A percentile compares a stretch with the other conserved stretches of the same genome.
phyloP scores from a whole-genome alignment of 2,888 invertebrate species.

The Xestia sexstrigata region DNA sequence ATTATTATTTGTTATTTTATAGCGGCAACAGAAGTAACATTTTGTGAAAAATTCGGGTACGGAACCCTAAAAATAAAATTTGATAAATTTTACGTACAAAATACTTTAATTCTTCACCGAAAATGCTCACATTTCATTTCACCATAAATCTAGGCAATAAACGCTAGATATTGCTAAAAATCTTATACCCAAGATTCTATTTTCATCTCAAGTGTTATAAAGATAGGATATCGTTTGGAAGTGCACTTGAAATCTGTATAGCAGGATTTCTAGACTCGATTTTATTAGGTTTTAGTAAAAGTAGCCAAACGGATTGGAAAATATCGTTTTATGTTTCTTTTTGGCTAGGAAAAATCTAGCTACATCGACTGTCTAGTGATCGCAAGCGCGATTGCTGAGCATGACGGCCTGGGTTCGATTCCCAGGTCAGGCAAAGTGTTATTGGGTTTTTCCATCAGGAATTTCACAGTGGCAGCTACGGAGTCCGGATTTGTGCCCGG shows the following conservation, averaged over 20 bases:
- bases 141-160: conserved; percentile 28
- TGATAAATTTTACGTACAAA: conserved; percentile 11
- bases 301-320: conserved; percentile 21
- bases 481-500: no score
- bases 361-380: no score
- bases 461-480: no score
- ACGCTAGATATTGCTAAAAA: conserved; percentile 43
- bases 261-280: conserved; percentile 40
- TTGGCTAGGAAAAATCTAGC: neutral
- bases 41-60: no score
- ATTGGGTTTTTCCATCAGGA: no score
- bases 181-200: conserved; percentile 19
- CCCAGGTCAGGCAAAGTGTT: no score
- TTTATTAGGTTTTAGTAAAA: conserved; percentile 45
- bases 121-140: neutral
- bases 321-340: conserved; percentile 11
- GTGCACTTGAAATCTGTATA: conserved; percentile 49
- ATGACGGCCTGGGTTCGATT: no score
- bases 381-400: no score
- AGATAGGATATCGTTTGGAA: conserved; percentile 41
- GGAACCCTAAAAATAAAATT: neutral
- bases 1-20: no score
- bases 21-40: no score
- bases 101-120: neutral
- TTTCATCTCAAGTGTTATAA: conserved; percentile 36